phyloP scores from a whole-genome alignment of 2,797 vertebrate species.

The Myripristis murdjan region DNA sequence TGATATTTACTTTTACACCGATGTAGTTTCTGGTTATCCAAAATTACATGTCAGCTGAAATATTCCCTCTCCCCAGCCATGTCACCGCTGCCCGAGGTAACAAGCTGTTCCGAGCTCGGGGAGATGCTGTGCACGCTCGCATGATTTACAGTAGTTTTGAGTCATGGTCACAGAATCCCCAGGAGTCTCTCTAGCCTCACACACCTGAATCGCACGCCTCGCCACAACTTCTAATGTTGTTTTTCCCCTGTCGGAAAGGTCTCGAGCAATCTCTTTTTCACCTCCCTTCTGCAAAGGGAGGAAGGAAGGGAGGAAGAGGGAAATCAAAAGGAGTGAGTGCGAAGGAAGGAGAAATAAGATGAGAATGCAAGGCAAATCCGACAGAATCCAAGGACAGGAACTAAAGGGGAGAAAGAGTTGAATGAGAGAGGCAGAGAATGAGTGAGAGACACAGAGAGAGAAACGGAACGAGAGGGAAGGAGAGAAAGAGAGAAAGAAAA shows the following conservation, averaged over 20 bases:
- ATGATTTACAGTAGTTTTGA: background rate
- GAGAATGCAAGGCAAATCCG: background rate
- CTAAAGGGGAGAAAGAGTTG: conserved; percentile 20
- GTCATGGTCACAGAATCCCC: conserved; percentile 27
- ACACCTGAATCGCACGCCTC: background rate
- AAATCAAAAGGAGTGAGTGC: background rate
- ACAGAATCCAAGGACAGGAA: conserved; percentile 22
- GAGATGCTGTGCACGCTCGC: conserved; percentile 42
- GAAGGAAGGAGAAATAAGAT: background rate
- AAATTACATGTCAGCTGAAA: conserved; percentile 53
- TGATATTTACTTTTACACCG: conserved; percentile 47
- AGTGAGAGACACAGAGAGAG: conserved; percentile 52
- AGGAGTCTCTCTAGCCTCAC: conserved; percentile 28
- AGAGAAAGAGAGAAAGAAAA: conserved; percentile 52
- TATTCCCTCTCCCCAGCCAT: conserved; percentile 30
- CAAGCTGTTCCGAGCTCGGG: conserved; percentile 29
- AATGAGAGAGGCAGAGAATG: conserved; percentile 31
- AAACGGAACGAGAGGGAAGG: conserved; percentile 41
- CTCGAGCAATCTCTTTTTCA: conserved; percentile 27
- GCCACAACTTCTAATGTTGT: conserved; percentile 10
- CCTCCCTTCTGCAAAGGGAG: conserved; percentile 1
- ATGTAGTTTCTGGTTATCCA: conserved; percentile 46
- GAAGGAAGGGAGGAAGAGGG: background rate
- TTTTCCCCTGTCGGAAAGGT: conserved; percentile 19
- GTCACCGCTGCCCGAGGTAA: conserved; percentile 60